phyloP scores from a whole-genome alignment of 2,797 vertebrate species.

The Propithecus perrieri region DNA sequence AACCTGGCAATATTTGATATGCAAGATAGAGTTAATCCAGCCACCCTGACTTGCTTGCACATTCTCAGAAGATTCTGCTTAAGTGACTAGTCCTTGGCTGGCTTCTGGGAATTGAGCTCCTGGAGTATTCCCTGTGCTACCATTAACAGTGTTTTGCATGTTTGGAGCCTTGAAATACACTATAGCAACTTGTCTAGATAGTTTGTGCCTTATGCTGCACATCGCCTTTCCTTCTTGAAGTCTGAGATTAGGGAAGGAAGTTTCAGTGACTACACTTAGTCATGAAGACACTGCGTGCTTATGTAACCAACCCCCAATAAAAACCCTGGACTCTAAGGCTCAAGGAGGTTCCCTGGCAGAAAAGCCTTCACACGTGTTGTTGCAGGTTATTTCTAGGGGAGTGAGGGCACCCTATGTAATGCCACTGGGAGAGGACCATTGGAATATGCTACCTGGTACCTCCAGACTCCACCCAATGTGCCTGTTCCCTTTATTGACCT shows the following conservation, averaged over 20 bases:
- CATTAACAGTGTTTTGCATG: not conserved
- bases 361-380: not conserved
- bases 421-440: not conserved
- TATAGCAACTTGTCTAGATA: not conserved
- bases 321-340: not conserved
- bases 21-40: not conserved
- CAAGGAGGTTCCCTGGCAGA: not conserved
- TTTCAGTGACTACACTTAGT: not conserved
- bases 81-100: too few relatives aligned
- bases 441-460: not conserved
- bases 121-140: not conserved
- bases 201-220: not conserved
- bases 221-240: not conserved
- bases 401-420: not conserved
- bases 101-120: too few relatives aligned
- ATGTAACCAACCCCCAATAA: not conserved
- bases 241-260: not conserved
- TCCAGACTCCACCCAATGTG: not conserved
- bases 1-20: not conserved
- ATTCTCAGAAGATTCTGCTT: too few relatives aligned
- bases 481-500: not conserved
- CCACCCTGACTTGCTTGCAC: not conserved
- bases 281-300: not conserved
- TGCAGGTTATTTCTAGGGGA: not conserved
- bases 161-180: not conserved